A percentile compares a stretch with the other conserved stretches of the same genome.
These are phyloP conservation scores for Motacilla tschutschensis DNA, from an alignment of 2,113 vertebrate genomes.

Conservation along the genomic window DNA sequence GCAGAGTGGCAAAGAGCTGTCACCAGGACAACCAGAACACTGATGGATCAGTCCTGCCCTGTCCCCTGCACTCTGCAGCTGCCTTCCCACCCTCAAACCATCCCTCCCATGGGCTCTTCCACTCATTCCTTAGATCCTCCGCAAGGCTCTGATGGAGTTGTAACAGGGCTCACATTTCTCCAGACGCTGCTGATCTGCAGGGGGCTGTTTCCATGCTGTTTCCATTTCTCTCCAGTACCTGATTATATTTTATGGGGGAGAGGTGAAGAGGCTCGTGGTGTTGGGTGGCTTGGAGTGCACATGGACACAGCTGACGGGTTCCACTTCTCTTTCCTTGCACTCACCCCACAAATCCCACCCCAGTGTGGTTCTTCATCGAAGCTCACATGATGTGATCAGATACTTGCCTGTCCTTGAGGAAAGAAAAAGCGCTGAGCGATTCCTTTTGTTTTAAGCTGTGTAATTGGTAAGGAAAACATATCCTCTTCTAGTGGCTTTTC, in stretches of 20 bases:
- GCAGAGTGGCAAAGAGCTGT: neutral
- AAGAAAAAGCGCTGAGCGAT: neutral
- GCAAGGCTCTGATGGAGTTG: neutral
- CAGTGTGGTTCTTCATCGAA: neutral
- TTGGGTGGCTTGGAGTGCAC: neutral
- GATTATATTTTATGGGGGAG: neutral
- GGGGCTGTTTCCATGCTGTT: neutral
- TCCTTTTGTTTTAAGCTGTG: conserved; percentile 37
- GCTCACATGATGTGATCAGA: accelerated
- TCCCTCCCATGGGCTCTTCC: neutral
- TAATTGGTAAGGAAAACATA: conserved; percentile 49
- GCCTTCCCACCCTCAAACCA: neutral
- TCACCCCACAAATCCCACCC: neutral
- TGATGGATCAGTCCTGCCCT: neutral
- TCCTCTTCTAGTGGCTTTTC: conserved; percentile 49
- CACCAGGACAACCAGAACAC: neutral
- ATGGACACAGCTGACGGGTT: neutral
- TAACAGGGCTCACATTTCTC: neutral
- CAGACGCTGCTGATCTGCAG: neutral
- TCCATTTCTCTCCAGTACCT: neutral
- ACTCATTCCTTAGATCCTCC: neutral
- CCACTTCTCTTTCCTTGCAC: accelerated
- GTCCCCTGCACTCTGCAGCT: neutral
- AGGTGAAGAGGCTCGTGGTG: accelerated
- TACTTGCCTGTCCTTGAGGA: neutral